A percentile compares a stretch with the other conserved stretches of the same genome.
phyloP scores from a whole-genome alignment of 2,888 invertebrate species.

The Ophion costatus region DNA sequence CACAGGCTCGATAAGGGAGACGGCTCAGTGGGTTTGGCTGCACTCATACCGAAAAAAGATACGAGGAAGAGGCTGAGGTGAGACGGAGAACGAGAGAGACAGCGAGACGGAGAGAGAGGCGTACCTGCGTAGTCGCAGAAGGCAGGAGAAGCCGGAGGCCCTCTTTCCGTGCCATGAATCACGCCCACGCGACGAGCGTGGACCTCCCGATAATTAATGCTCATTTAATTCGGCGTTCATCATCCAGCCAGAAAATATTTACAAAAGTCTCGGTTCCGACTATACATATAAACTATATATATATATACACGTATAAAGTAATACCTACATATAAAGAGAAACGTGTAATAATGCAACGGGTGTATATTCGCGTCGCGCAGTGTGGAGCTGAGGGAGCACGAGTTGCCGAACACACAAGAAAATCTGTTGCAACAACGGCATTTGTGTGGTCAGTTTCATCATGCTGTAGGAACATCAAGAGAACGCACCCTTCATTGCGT shows the following conservation, averaged over 20 bases:
- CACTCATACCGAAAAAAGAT: slow-evolving; percentile 5
- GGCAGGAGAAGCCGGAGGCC: slow-evolving; percentile 68
- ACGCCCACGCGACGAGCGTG: slow-evolving; percentile 80
- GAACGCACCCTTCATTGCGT: slow-evolving; percentile 21
- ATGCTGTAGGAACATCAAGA: neutral
- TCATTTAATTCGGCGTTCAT: slow-evolving; percentile 82
- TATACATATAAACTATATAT: slow-evolving; percentile 5
- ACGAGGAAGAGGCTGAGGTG: neutral
- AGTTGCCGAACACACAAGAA: slow-evolving; percentile 38
- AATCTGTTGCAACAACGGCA: slow-evolving; percentile 13
- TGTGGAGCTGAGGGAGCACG: slow-evolving; percentile 17
- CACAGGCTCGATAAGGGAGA: slow-evolving; percentile 10
- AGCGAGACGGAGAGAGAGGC: slow-evolving; percentile 56
- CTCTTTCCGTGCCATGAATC: slow-evolving; percentile 79
- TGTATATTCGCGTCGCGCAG: slow-evolving; percentile 28
- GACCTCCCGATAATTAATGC: slow-evolving; percentile 81
- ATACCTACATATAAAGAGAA: neutral
- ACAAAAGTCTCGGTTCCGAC: slow-evolving; percentile 72
- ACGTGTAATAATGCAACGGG: slow-evolving; percentile 21
- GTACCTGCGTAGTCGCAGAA: slow-evolving; percentile 52
- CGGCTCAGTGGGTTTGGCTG: slow-evolving; percentile 12
- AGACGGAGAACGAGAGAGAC: slow-evolving; percentile 34
- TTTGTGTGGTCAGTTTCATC: slow-evolving; percentile 35
- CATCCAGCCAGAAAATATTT: slow-evolving; percentile 80
- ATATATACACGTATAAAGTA: slow-evolving; percentile 1